A percentile compares a stretch with the other conserved stretches of the same genome.
Evolutionary conservation across 35 echinoderm and acorn worm genomes (phyloP).

Genomic region (Holothuria glaberrima): DNA sequence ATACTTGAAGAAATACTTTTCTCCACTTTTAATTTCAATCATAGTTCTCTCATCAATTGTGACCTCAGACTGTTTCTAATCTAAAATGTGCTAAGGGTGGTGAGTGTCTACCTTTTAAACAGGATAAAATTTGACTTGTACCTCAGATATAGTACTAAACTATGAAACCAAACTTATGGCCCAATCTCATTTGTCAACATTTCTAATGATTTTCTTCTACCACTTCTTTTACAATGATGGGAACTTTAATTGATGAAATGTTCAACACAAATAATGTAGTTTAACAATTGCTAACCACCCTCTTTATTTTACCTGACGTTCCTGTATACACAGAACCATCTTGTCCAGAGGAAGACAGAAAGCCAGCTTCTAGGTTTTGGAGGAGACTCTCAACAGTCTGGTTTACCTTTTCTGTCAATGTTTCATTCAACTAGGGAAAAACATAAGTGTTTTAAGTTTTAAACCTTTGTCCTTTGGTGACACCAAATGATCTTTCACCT

Average conservation of each 20-base stretch:
- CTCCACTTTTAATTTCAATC: neutral
- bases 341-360: neutral
- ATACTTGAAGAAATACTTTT: neutral
- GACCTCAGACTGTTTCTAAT: no score
- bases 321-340: conserved; percentile 48
- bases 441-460: neutral
- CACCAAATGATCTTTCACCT: neutral
- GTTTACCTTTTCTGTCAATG: neutral
- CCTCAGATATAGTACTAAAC: no score
- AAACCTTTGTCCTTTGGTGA: neutral
- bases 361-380: neutral
- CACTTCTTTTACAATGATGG: no score
- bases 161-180: no score
- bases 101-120: no score
- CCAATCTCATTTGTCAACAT: no score
- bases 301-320: conserved; percentile 9
- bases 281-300: neutral
- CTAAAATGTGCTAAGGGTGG: no score
- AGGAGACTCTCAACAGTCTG: conserved; percentile 26
- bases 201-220: no score
- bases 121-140: no score
- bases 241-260: neutral
- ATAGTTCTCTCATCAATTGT: neutral
- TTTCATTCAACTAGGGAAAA: neutral
- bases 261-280: neutral